These are phyloP conservation scores for Pseudochaenichthys georgianus DNA, from an alignment of 2,797 vertebrate genomes.

Conservation along the genomic window DNA sequence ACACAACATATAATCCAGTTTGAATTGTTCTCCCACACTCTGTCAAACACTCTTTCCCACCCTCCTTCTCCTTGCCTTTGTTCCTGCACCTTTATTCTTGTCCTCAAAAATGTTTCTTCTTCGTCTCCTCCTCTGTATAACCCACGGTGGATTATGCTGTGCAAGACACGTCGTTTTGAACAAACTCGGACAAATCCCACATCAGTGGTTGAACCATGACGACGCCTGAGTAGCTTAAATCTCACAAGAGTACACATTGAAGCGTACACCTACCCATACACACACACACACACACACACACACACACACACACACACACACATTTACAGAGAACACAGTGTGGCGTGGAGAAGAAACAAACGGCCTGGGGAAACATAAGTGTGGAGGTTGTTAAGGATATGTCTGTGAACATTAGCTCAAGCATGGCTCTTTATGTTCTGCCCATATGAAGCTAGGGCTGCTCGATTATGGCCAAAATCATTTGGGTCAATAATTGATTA, in stretches of 20 bases:
- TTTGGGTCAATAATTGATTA: too few relatives aligned
- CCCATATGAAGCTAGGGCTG: neutral
- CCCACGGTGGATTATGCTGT: slow-evolving; percentile 62
- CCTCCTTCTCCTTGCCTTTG: slow-evolving; percentile 41
- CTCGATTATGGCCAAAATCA: too few relatives aligned
- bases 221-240: slow-evolving; percentile 61
- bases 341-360: slow-evolving; percentile 36
- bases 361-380: slow-evolving; percentile 25
- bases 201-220: slow-evolving; percentile 53
- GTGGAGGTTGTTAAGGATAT: slow-evolving; percentile 41
- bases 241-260: slow-evolving; percentile 33
- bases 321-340: neutral
- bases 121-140: slow-evolving; percentile 49
- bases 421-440: slow-evolving; percentile 24
- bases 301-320: too few relatives aligned
- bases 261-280: slow-evolving; percentile 10
- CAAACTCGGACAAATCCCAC: slow-evolving; percentile 70
- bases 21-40: slow-evolving; percentile 38
- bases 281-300: neutral
- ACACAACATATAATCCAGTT: slow-evolving; percentile 51
- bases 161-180: slow-evolving; percentile 59
- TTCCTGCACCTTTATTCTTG: slow-evolving; percentile 52
- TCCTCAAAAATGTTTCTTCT: slow-evolving; percentile 40
- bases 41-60: slow-evolving; percentile 8
- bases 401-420: slow-evolving; percentile 40